phyloP scores from a whole-genome alignment of 2,888 invertebrate species.

The Drosophila maculinotata region DNA sequence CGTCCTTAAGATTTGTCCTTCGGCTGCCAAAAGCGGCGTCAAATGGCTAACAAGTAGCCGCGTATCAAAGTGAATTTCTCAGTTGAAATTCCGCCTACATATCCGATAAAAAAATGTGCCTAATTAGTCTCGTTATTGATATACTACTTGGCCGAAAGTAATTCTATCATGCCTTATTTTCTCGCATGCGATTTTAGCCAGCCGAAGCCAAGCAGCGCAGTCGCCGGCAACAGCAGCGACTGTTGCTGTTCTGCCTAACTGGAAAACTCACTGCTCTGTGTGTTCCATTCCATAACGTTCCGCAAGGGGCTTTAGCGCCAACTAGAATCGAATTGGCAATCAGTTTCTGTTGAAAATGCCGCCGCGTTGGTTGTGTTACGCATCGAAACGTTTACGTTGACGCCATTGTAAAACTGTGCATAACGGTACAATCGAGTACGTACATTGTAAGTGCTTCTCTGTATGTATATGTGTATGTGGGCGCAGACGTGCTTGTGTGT shows the following conservation, averaged over 20 bases:
- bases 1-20: slow-evolving; percentile 46
- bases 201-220: neutral
- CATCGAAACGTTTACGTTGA: slow-evolving; percentile 41
- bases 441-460: slow-evolving; percentile 11
- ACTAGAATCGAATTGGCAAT: slow-evolving; percentile 33
- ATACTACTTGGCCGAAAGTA: slow-evolving; percentile 20
- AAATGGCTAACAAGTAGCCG: slow-evolving; percentile 60
- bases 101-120: slow-evolving; percentile 36
- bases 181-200: slow-evolving; percentile 48
- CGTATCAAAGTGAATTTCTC: slow-evolving; percentile 44
- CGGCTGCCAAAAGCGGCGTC: slow-evolving; percentile 25
- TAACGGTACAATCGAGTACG: slow-evolving; percentile 63
- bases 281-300: slow-evolving; percentile 55
- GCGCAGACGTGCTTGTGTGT: slow-evolving; percentile 7
- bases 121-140: slow-evolving; percentile 58
- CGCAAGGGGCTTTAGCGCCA: slow-evolving; percentile 33
- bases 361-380: slow-evolving; percentile 71
- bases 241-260: slow-evolving; percentile 34
- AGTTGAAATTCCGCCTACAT: slow-evolving; percentile 42
- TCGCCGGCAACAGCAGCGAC: slow-evolving; percentile 34
- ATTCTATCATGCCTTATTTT: neutral
- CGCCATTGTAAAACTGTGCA: slow-evolving; percentile 53
- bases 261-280: slow-evolving; percentile 19
- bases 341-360: slow-evolving; percentile 78
- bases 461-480: slow-evolving; percentile 5